Evolutionary conservation across 1,140 invertebrate species (phyloP), one percentile per base, ranked within the genome.

Genomic region (Maniola jurtina): DNA sequence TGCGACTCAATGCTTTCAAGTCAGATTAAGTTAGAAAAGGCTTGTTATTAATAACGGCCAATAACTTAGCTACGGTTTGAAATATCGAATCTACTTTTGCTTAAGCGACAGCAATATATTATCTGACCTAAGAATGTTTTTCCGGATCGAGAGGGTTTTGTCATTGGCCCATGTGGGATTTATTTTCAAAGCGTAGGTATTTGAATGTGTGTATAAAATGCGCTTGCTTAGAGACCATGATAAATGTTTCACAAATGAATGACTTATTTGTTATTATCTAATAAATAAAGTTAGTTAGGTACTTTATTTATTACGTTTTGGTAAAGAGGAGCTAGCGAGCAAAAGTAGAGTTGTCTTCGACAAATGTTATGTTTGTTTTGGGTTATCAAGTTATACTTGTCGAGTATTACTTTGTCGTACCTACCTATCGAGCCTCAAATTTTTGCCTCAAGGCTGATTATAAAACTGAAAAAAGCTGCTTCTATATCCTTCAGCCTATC

Each of bases 21-120:
- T 88, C 84, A 86, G 86, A 89, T 89, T 89, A 89, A 88, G 82
- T 86, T 86, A 86, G 80, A 83, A 86, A 88, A 86, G 81, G 80
- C 76, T 72, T 69, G 73, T 87, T 87, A 88, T 88, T 90, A 90
- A 90, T 90, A 90, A 88, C 82, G 73, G 77, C 83, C 86, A 87
- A 89, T 89, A 89, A 88, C 78, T 89, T 89, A 87, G 81, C 80
- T 74, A 70, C 66, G 72, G 74, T 75, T 88, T 89, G 86, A 89
- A 89, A 87, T 87, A 89, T 89, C 81, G 86, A 80, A 87, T 75
- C 81, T 80, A 82, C 84, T 88, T 88, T 88, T 84, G 84, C 83
- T 86, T 89, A 89, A 89, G 83, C 79, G 84, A 89, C 83, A 76
- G 66, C 77, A 70, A 86, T 89, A 83, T 84, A 83, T 89, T 84